These are phyloP conservation scores for Noturus placidus DNA, from an alignment of 2,113 vertebrate genomes.

Conservation along the genomic window DNA sequence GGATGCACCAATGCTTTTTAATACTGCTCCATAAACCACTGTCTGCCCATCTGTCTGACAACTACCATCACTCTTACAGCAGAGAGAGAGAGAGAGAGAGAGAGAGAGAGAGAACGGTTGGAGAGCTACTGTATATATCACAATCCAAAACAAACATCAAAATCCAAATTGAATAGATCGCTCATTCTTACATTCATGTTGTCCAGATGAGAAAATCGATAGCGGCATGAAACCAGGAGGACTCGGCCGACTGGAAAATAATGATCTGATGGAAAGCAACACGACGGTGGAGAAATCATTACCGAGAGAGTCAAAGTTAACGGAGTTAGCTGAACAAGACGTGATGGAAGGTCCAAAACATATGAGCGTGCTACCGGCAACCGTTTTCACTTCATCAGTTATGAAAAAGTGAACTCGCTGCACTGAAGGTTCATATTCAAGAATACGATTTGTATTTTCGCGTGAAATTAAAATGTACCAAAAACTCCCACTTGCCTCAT, in stretches of 20 bases:
- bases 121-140: slow-evolving; percentile 14
- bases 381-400: background rate
- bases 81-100: slow-evolving; percentile 20
- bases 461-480: background rate
- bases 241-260: slow-evolving; percentile 31
- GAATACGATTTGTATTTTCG: background rate
- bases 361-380: background rate
- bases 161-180: slow-evolving; percentile 24
- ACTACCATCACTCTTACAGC: slow-evolving; percentile 34
- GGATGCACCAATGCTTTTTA: slow-evolving; percentile 38
- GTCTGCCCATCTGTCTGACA: slow-evolving; percentile 42
- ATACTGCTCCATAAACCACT: slow-evolving; percentile 38
- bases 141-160: slow-evolving; percentile 28
- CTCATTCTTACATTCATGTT: slow-evolving; percentile 39
- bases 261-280: slow-evolving; percentile 27
- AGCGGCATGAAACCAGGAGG: slow-evolving; percentile 27
- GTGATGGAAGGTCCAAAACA: background rate
- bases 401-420: background rate
- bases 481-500: background rate
- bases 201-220: slow-evolving; percentile 49
- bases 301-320: background rate
- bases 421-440: background rate
- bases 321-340: background rate
- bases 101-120: background rate
- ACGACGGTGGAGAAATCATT: background rate